Evolutionary conservation across 2,888 invertebrate genomes (phyloP), one percentile per base, ranked within the genome.

Genomic region (Leptarthrus brevirostris): DNA sequence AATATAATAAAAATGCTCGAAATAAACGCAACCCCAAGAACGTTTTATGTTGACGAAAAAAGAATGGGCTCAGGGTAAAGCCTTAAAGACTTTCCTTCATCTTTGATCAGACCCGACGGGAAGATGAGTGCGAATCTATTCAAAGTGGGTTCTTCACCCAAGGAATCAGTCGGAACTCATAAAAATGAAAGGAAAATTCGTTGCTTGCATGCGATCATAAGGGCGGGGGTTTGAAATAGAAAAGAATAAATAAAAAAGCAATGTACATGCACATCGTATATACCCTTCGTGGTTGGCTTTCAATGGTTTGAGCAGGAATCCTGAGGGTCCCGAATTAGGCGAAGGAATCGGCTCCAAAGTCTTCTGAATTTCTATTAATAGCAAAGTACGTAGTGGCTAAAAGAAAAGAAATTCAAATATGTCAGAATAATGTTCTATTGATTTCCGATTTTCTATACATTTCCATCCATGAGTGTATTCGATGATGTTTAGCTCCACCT

Each of bases 371-470:
- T 71, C 71, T 71, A 54, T 36, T 71, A 71, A 71, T 54, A 53
- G 71, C 53, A 20, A 40, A 40, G 54, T 52, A 54, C 26, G n/a
- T 58, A 44, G 30, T 24, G 53, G 40, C 26, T 34, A 14, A 18
- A 24, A 52, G 34, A 44, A 49, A 52, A 52, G 36, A 47, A 73
- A 73, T 73, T 73, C 73, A 73, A 73, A 73, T 73, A 73, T 73
- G 73, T 73, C 73, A 73, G 61, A 73, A 73, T 73, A 73, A 73
- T 73, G 73, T 73, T 54, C 30, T 36, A 73, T 73, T 49, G 73
- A 73, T 73, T 73, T 73, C 73, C 64, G 64, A 73, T 73, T 73
- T 52, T 24, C 64, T 61, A 58, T 58, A 73, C 73, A 73, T 64
- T 64, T 73, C 52, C 73, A 73, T 73, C 34, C 34, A 34, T 56